These are phyloP conservation scores for Montipora sp. DNA, from an alignment of 64 coral and sea anemone genomes.

Conservation along the genomic window DNA sequence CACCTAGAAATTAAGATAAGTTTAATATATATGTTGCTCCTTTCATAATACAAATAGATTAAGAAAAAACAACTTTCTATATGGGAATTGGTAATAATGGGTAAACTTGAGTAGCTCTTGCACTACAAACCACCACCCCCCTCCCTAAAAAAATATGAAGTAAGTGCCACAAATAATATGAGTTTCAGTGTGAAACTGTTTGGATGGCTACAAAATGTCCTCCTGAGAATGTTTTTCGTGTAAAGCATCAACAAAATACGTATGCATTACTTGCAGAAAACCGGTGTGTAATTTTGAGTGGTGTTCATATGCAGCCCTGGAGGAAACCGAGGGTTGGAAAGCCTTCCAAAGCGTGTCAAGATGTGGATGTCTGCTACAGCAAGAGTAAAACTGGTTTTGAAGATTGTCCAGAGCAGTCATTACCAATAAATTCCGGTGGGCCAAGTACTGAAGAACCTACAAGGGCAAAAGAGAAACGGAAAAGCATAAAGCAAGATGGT, in stretches of 20 bases:
- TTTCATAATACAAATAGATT: no score
- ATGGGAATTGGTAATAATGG: no score
- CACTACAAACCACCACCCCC: no score
- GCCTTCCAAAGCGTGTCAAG: neutral
- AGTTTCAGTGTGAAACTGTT: neutral
- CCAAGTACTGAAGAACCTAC: neutral
- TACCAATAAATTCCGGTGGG: neutral
- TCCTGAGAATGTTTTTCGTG: neutral
- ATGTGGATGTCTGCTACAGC: neutral
- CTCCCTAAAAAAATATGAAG: no score
- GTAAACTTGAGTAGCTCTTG: no score
- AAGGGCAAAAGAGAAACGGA: neutral
- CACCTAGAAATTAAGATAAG: no score
- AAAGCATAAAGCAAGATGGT: neutral
- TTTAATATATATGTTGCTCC: no score
- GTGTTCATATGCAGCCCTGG: neutral
- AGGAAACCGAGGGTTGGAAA: neutral
- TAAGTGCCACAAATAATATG: no score
- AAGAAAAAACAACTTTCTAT: no score
- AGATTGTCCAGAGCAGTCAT: neutral
- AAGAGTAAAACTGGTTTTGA: neutral
- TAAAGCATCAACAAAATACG: neutral
- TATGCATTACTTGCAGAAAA: neutral
- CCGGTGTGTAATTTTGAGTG: neutral
- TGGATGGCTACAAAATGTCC: neutral